Evolutionary conservation across 2,113 vertebrate species (phyloP).

Genomic region (Chunga burmeisteri): DNA sequence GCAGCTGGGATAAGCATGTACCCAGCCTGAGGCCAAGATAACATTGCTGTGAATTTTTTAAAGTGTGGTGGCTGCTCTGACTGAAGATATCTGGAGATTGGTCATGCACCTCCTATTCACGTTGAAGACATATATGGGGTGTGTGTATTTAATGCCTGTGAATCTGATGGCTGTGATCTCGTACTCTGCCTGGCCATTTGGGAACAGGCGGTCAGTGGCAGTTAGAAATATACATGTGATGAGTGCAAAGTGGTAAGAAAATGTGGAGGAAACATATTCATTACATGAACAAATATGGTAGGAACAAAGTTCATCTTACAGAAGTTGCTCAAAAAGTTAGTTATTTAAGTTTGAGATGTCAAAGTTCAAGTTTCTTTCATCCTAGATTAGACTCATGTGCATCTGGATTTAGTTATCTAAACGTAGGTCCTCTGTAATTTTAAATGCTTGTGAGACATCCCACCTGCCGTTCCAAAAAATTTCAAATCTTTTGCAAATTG

Average conservation of each 20-base stretch:
- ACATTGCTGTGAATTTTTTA: neutral
- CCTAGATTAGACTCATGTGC: neutral
- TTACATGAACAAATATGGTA: neutral
- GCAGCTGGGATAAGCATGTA: neutral
- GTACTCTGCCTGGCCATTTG: neutral
- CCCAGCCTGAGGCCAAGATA: neutral
- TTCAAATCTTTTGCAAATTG: neutral
- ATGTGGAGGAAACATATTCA: neutral
- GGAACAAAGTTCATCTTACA: neutral
- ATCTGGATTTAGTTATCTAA: neutral
- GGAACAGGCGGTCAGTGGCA: neutral
- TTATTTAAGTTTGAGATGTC: neutral
- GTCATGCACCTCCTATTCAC: neutral
- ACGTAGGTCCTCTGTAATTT: neutral
- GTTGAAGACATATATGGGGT: neutral
- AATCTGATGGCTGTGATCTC: neutral
- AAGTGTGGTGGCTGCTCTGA: neutral
- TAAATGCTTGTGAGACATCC: neutral
- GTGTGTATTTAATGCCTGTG: neutral
- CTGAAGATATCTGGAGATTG: neutral
- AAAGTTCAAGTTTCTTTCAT: neutral
- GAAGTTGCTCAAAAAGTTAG: neutral
- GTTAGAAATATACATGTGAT: neutral
- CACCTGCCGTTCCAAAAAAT: neutral
- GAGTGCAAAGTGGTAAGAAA: neutral